Conservation (phyloP, 1,140 invertebrate species). For the Copidosoma floridanum region DNA sequence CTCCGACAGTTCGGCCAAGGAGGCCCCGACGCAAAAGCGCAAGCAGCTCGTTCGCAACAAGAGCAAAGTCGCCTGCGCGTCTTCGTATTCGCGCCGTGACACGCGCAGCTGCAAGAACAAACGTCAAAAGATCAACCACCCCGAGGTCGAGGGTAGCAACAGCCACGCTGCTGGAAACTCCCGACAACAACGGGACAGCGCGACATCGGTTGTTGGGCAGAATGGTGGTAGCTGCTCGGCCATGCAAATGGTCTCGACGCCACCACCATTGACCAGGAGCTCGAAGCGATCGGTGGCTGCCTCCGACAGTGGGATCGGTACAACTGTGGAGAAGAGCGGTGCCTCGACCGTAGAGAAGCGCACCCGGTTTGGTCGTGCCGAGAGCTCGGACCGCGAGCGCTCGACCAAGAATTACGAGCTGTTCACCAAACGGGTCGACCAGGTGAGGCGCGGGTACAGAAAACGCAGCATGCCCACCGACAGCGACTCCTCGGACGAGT, state of each 20-base stretch:
- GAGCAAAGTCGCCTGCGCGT: conserved; percentile 23
- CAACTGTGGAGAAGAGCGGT: conserved; percentile 40
- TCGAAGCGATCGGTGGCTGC: conserved; percentile 31
- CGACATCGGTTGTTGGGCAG: neutral
- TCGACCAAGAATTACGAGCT: conserved; percentile 38
- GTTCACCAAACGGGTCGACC: conserved; percentile 44
- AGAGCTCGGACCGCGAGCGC: conserved; percentile 44
- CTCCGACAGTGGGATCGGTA: conserved; percentile 48
- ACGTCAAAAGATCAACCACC: conserved; percentile 26
- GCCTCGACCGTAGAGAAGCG: conserved; percentile 20
- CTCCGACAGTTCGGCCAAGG: conserved; percentile 33
- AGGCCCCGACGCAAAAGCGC: conserved; percentile 20
- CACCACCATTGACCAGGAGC: conserved; percentile 32
- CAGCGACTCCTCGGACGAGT: conserved; percentile 46
- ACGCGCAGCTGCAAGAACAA: conserved; percentile 30
- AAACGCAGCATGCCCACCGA: conserved; percentile 38
- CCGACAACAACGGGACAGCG: neutral
- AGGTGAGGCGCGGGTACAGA: conserved; percentile 42
- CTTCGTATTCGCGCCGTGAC: neutral
- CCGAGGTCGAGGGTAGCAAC: neutral
- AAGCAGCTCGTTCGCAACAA: conserved; percentile 37
- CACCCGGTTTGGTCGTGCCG: conserved; percentile 19
- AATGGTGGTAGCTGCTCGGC: conserved; percentile 32
- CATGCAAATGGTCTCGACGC: too few species aligned
- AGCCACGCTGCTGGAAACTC: neutral